phyloP scores from a whole-genome alignment of 1,140 invertebrate genomes.

The Drosophila aff. region DNA sequence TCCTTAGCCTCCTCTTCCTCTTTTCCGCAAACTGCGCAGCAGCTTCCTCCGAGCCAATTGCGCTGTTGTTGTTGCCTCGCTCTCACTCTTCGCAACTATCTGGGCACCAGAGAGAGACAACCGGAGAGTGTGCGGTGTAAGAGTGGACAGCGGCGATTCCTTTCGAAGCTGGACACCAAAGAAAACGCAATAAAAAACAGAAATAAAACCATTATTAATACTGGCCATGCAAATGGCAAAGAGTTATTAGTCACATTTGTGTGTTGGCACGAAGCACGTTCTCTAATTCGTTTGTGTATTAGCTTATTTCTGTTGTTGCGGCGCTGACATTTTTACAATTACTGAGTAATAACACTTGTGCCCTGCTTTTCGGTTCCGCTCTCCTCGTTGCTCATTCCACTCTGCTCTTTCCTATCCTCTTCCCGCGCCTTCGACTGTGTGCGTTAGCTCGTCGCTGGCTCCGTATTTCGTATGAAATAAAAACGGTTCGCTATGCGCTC shows the following conservation, averaged over 20 bases:
- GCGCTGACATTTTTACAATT: slow-evolving; percentile 67
- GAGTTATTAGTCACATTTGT: slow-evolving; percentile 48
- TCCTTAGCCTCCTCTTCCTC: slow-evolving; percentile 13
- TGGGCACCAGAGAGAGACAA: slow-evolving; percentile 7
- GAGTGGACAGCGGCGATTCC: slow-evolving; percentile 36
- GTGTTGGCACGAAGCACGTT: slow-evolving; percentile 38
- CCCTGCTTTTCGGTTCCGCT: slow-evolving; percentile 60
- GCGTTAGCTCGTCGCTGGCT: slow-evolving; percentile 32
- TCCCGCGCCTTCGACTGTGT: slow-evolving; percentile 31
- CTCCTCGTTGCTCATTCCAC: slow-evolving; percentile 60
- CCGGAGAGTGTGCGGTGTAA: neutral
- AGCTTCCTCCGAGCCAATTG: slow-evolving; percentile 67
- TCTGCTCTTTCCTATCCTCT: slow-evolving; percentile 30
- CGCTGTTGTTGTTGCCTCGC: slow-evolving; percentile 48
- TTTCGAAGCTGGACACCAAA: slow-evolving; percentile 41
- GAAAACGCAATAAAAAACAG: slow-evolving; percentile 36
- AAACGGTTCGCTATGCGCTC: slow-evolving; percentile 79
- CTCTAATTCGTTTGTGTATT: slow-evolving; percentile 47
- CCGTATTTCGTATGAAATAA: slow-evolving; percentile 83
- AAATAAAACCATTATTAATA: slow-evolving; percentile 39
- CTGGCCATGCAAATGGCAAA: slow-evolving; percentile 27
- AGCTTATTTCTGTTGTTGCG: slow-evolving; percentile 30
- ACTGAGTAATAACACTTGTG: slow-evolving; percentile 78
- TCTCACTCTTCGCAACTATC: slow-evolving; percentile 5
- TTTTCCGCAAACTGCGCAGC: slow-evolving; percentile 53